A percentile compares a stretch with the other conserved stretches of the same genome.
Evolutionary conservation across 92 coral and sea anemone species (phyloP).

Genomic region (Palythoa caribaeorum): DNA sequence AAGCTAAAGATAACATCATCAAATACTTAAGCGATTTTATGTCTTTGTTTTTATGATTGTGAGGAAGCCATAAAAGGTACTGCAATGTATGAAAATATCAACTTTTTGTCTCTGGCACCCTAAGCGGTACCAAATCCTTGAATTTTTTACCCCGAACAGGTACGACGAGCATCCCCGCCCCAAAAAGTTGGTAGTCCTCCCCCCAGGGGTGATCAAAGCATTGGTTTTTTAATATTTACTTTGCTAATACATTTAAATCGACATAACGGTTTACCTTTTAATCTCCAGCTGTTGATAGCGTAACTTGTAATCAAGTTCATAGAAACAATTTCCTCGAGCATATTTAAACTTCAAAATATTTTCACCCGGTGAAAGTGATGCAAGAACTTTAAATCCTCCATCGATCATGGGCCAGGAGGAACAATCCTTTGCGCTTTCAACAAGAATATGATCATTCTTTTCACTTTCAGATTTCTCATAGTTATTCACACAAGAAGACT

Average conservation of each 20-base stretch:
- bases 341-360: slow-evolving; percentile 69
- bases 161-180: too few relatives aligned
- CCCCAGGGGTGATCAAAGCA: too few relatives aligned
- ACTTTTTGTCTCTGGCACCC: too few relatives aligned
- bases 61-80: too few relatives aligned
- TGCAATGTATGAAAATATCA: too few relatives aligned
- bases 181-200: too few relatives aligned
- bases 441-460: slow-evolving; percentile 43
- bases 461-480: slow-evolving; percentile 2
- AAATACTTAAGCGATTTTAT: too few relatives aligned
- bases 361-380: slow-evolving; percentile 70
- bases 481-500: not conserved
- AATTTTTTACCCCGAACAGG: too few relatives aligned
- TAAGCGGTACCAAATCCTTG: too few relatives aligned
- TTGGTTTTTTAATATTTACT: too few relatives aligned
- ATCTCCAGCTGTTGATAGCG: slow-evolving; percentile 59
- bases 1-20: too few relatives aligned
- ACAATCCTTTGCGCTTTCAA: slow-evolving; percentile 58
- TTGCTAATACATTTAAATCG: not conserved
- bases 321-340: slow-evolving; percentile 11
- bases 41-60: too few relatives aligned
- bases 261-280: slow-evolving; percentile 60
- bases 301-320: slow-evolving; percentile 52
- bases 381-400: slow-evolving; percentile 85
- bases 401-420: slow-evolving; percentile 75